Evolutionary conservation across 1,140 invertebrate species (phyloP).

Genomic region (Ceratina japonica): DNA sequence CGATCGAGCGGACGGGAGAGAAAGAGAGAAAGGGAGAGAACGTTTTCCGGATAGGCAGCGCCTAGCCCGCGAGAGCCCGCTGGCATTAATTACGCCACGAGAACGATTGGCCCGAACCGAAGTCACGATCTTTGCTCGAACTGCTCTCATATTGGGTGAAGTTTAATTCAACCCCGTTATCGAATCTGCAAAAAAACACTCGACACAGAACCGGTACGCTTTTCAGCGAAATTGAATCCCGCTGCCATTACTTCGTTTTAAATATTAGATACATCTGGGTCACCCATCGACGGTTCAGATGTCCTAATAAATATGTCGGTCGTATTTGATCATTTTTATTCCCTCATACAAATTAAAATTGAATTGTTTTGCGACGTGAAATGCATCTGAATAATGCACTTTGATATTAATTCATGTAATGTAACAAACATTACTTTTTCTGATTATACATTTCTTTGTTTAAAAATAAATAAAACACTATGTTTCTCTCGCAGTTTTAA

Average conservation of each 20-base stretch:
- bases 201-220: not conserved
- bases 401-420: too few relatives aligned
- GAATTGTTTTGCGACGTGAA: too few relatives aligned
- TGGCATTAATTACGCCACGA: conserved; percentile 59
- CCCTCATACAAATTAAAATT: too few relatives aligned
- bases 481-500: too few relatives aligned
- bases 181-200: conserved; percentile 16
- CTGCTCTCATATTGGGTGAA: not conserved
- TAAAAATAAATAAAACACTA: too few relatives aligned
- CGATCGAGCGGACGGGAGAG: conserved; percentile 27
- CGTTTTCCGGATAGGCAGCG: conserved; percentile 31
- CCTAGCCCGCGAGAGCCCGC: conserved; percentile 30
- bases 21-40: conserved; percentile 29
- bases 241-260: not conserved
- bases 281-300: too few relatives aligned
- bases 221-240: not conserved
- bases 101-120: conserved; percentile 53
- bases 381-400: too few relatives aligned
- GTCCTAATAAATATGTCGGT: too few relatives aligned
- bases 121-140: conserved; percentile 2
- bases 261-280: not conserved
- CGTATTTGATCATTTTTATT: too few relatives aligned
- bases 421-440: too few relatives aligned
- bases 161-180: conserved; percentile 38
- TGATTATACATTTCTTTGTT: too few relatives aligned